phyloP scores from a whole-genome alignment of 2,797 vertebrate genomes.

The Meda fulgida region DNA sequence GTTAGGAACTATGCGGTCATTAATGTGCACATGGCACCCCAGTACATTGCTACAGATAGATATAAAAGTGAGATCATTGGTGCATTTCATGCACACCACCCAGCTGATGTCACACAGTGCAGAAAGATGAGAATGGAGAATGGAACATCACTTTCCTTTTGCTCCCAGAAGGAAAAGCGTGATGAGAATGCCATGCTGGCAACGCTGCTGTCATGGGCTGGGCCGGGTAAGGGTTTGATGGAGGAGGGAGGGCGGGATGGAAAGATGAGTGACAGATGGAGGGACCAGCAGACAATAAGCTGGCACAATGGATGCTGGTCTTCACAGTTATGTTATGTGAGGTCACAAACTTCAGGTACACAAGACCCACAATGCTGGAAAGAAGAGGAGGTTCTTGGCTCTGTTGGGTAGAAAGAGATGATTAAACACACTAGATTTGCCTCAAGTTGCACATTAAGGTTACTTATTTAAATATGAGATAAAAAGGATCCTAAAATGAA shows the following conservation, averaged over 20 bases:
- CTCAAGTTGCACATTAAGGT: not conserved
- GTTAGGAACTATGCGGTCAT: slow-evolving; percentile 1
- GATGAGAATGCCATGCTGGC: slow-evolving; percentile 95
- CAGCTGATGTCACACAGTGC: slow-evolving; percentile 63
- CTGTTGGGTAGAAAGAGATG: slow-evolving; percentile 43
- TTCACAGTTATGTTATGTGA: slow-evolving; percentile 48
- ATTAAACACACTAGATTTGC: slow-evolving; percentile 19
- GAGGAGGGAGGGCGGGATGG: slow-evolving; percentile 66
- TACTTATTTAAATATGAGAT: not conserved
- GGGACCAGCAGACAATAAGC: slow-evolving; percentile 38
- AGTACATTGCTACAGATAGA: slow-evolving; percentile 21
- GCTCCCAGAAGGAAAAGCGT: slow-evolving; percentile 98
- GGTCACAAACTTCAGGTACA: slow-evolving; percentile 52
- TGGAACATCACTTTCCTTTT: slow-evolving; percentile 93
- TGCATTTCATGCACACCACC: slow-evolving; percentile 48
- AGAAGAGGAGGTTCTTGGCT: slow-evolving; percentile 51
- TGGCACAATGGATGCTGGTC: slow-evolving; percentile 44
- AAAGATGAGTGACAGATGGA: slow-evolving; percentile 61
- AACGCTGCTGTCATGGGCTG: slow-evolving; percentile 79
- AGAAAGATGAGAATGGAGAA: slow-evolving; percentile 61
- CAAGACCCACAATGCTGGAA: slow-evolving; percentile 56
- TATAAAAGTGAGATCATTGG: slow-evolving; percentile 16
- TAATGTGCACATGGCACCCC: slow-evolving; percentile 4
- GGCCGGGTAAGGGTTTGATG: slow-evolving; percentile 66
- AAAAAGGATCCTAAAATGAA: not conserved